These are phyloP conservation scores for Ibidorhyncha struthersii DNA, from an alignment of 2,113 vertebrate species.

Conservation along the genomic window DNA sequence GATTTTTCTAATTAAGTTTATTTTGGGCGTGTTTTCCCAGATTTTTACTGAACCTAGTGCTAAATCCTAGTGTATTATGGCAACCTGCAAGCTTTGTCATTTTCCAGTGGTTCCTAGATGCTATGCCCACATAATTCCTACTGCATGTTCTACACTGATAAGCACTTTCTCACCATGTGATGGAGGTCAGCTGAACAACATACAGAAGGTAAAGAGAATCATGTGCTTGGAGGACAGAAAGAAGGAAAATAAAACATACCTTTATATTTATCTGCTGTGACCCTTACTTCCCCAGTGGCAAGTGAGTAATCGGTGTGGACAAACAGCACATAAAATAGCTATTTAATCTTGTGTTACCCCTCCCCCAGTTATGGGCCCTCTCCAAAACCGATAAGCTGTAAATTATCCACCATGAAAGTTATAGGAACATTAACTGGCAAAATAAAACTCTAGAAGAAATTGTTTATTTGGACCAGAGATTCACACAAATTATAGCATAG, in stretches of 20 bases:
- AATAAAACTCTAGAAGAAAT: background rate
- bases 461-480: background rate
- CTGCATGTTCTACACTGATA: constrained; percentile 18
- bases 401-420: background rate
- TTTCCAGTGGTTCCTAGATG: background rate
- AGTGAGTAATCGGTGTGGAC: background rate
- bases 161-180: background rate
- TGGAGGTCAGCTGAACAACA: background rate
- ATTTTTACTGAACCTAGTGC: background rate
- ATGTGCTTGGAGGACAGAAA: background rate
- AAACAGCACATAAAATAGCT: background rate
- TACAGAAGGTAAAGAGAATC: background rate
- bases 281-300: background rate
- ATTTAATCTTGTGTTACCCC: background rate
- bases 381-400: background rate
- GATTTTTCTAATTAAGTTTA: background rate
- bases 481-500: background rate
- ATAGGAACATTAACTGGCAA: background rate
- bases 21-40: background rate
- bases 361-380: background rate
- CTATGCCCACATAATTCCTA: background rate
- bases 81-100: background rate
- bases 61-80: background rate
- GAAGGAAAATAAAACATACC: background rate
- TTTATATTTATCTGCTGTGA: background rate